Evolutionary conservation across 1,140 invertebrate species (phyloP), one percentile per base, ranked within the genome.

Genomic region (Belonocnema kinseyi): DNA sequence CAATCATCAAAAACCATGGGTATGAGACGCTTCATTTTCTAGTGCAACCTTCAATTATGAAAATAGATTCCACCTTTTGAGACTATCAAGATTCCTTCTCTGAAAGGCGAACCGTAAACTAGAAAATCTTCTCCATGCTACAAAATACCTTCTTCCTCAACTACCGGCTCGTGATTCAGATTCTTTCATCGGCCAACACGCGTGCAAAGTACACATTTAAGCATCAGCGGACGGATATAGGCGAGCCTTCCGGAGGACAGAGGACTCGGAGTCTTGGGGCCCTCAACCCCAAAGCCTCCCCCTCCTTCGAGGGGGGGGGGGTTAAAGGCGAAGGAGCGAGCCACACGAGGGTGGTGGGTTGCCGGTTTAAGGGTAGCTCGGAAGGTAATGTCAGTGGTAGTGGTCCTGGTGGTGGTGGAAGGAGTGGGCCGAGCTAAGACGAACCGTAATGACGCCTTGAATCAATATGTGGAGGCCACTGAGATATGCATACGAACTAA

Each of bases 401-500:
- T 77, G 77, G 73, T 76, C 77, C 52, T 70, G 78, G 86, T 85
- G 85, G 78, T 82, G 83, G 82, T 85, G 82, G 88, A 79, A 81
- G 85, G 86, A 86, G 83, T 87, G 87, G 88, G 86, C 87, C 85
- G 88, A 88, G 88, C 88, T 88, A 89, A 89, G 87, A 89, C 87
- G 88, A 83, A 80, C 78, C 87, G 88, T 89, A 90, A 90, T 90
- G 88, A 90, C 86, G 88, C 88, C 88, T 87, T 89, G 88, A 89
- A 90, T 89, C 88, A 89, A 89, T 89, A 90, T 89, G 87, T 89
- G 89, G 79, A 88, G 87, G 85, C 79, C 86, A 88, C 87, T 87
- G 87, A 88, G 87, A 89, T 90, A 88, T 88, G 87, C 88, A 89
- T 88, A 89, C 87, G 87, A 88, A 88, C 88, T 88, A 89, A 90